phyloP scores from a whole-genome alignment of 2,888 invertebrate genomes.

The Cloeon dipterum region DNA sequence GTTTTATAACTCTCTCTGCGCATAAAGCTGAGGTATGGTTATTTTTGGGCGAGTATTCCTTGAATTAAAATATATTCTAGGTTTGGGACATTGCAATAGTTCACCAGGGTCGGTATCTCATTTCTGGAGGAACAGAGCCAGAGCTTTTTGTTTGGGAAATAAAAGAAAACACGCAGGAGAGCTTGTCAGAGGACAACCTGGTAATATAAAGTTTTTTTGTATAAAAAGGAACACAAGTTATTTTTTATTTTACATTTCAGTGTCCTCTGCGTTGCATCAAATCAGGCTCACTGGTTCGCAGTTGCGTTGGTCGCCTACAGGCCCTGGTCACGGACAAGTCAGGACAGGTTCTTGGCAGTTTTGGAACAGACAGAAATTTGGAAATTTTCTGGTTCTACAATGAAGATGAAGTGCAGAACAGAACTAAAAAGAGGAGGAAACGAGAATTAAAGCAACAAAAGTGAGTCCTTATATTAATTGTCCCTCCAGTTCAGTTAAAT shows the following conservation, averaged over 20 bases:
- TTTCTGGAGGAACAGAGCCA: constrained; percentile 72
- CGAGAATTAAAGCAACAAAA: constrained; percentile 44
- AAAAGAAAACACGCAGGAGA: constrained; percentile 17
- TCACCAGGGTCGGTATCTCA: constrained; percentile 54
- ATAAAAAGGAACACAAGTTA: background rate
- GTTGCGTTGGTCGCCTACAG: constrained; percentile 55
- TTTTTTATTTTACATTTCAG: constrained; percentile 18
- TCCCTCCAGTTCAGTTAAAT: too few relatives aligned
- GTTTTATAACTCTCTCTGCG: constrained; percentile 84
- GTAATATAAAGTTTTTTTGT: constrained; percentile 5
- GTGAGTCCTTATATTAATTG: too few relatives aligned
- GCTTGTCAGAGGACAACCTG: constrained; percentile 5
- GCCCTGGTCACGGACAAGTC: constrained; percentile 47
- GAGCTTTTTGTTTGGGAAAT: constrained; percentile 66
- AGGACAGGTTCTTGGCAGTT: constrained; percentile 50
- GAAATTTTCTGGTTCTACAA: constrained; percentile 66
- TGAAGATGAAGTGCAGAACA: constrained; percentile 44
- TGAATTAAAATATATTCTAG: too few relatives aligned
- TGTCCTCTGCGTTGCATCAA: constrained; percentile 50
- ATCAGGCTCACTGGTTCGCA: constrained; percentile 56
- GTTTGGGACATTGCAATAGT: constrained; percentile 67
- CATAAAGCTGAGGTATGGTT: constrained; percentile 51
- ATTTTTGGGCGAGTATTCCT: background rate
- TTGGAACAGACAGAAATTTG: constrained; percentile 56
- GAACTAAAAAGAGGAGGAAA: constrained; percentile 51